These are phyloP conservation scores for Hypotaenidia philippensis DNA, from an alignment of 2,797 vertebrate genomes.

Conservation along the genomic window DNA sequence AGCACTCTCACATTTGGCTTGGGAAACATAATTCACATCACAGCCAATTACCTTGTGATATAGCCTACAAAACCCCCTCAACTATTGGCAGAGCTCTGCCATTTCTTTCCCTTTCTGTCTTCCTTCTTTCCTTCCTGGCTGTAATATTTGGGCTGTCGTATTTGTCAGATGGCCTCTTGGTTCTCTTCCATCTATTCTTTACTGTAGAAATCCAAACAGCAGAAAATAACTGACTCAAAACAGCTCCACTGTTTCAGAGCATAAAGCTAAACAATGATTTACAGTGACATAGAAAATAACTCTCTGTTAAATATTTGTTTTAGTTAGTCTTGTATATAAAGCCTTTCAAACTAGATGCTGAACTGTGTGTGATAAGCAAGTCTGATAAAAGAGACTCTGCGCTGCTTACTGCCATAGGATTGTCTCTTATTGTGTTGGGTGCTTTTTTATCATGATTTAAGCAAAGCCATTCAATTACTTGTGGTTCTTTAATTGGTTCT, in stretches of 20 bases:
- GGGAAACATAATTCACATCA: conserved; percentile 67
- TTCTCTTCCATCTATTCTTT: conserved; percentile 46
- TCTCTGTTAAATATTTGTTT: conserved; percentile 67
- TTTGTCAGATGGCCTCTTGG: conserved; percentile 61
- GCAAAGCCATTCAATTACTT: conserved; percentile 31
- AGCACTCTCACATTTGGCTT: conserved; percentile 64
- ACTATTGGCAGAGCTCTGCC: conserved; percentile 21
- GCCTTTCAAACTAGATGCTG: conserved; percentile 51
- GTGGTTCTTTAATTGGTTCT: conserved; percentile 51
- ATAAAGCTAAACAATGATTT: conserved; percentile 64
- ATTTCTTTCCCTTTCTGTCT: conserved; percentile 59
- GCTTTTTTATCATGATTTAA: conserved; percentile 45
- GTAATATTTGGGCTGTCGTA: conserved; percentile 31
- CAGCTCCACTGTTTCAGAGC: conserved; percentile 26
- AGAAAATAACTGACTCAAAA: conserved; percentile 28
- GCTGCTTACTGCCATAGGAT: not conserved
- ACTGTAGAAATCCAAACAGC: conserved; percentile 16
- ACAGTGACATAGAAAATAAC: conserved; percentile 59
- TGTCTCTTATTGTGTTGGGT: conserved; percentile 29
- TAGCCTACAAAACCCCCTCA: conserved; percentile 57
- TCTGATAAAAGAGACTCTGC: conserved; percentile 51
- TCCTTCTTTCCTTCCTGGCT: not conserved
- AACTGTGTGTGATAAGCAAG: conserved; percentile 50
- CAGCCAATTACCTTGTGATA: conserved; percentile 61
- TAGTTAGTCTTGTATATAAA: conserved; percentile 59